Conservation (phyloP, 2,888 invertebrate species). For the Chrysolina oricalcia region DNA sequence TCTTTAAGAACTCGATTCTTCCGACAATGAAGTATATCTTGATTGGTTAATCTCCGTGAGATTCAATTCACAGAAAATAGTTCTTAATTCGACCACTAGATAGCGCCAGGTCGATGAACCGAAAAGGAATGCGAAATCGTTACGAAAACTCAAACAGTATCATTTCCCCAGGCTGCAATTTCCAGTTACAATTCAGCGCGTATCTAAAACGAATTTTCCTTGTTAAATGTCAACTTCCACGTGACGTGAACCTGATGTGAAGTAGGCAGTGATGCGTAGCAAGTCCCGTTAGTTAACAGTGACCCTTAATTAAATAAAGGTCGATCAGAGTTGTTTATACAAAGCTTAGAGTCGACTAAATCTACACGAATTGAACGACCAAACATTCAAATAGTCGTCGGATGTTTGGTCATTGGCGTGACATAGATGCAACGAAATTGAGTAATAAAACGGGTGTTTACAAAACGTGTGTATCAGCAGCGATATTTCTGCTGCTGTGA, state of each 20-base stretch:
- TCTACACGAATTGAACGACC: slow-evolving; percentile 26
- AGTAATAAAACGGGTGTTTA: neutral
- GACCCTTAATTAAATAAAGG: slow-evolving; percentile 27
- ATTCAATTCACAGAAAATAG: no score
- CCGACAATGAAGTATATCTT: no score
- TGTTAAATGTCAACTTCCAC: slow-evolving; percentile 1
- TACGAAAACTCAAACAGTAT: neutral
- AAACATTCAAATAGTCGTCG: slow-evolving; percentile 18
- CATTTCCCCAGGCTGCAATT: neutral
- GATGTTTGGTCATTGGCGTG: neutral
- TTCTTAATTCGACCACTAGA: no score
- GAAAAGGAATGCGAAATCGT: no score
- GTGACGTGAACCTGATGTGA: slow-evolving; percentile 1
- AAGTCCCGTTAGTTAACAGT: slow-evolving; percentile 16
- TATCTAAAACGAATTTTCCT: slow-evolving; percentile 3
- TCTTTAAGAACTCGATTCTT: no score
- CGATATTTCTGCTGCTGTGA: neutral
- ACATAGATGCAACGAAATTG: neutral
- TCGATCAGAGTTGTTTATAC: slow-evolving; percentile 28
- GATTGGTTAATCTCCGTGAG: no score
- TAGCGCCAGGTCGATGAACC: no score
- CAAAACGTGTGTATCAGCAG: neutral
- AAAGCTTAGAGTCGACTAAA: slow-evolving; percentile 27
- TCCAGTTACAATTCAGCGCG: neutral
- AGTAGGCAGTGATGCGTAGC: slow-evolving; percentile 23